These are phyloP conservation scores for Erpobdella octoculata DNA, from an alignment of 2,888 invertebrate species.

Conservation along the genomic window DNA sequence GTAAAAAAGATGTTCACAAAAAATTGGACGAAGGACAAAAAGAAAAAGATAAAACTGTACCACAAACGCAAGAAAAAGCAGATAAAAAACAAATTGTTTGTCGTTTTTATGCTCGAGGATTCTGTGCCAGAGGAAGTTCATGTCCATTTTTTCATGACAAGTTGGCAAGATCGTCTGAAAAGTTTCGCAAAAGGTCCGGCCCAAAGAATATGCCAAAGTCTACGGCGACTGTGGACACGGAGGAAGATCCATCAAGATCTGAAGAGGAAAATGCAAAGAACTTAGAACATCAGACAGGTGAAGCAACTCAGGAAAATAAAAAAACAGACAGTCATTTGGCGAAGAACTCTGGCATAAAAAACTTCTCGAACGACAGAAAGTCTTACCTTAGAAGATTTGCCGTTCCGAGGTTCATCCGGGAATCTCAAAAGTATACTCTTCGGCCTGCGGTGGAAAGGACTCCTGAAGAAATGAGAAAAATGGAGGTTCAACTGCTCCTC, in stretches of 20 bases:
- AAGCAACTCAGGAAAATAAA: neutral
- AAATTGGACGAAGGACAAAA: neutral
- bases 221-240: neutral
- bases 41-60: neutral
- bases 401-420: neutral
- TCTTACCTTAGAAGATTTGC: neutral
- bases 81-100: slow-evolving; percentile 10
- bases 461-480: slow-evolving; percentile 38
- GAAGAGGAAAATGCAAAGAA: neutral
- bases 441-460: slow-evolving; percentile 31
- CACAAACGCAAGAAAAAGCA: neutral
- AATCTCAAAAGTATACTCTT: neutral
- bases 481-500: slow-evolving; percentile 43
- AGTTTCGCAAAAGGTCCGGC: no score
- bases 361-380: slow-evolving; percentile 10
- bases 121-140: slow-evolving; percentile 39
- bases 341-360: neutral
- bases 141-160: slow-evolving; percentile 41
- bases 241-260: neutral
- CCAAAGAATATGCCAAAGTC: no score
- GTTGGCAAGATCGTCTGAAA: neutral
- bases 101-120: slow-evolving; percentile 38
- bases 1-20: neutral
- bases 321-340: neutral
- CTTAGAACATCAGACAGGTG: neutral